phyloP scores from a whole-genome alignment of 2,113 vertebrate species.

The Galeopterus variegatus region DNA sequence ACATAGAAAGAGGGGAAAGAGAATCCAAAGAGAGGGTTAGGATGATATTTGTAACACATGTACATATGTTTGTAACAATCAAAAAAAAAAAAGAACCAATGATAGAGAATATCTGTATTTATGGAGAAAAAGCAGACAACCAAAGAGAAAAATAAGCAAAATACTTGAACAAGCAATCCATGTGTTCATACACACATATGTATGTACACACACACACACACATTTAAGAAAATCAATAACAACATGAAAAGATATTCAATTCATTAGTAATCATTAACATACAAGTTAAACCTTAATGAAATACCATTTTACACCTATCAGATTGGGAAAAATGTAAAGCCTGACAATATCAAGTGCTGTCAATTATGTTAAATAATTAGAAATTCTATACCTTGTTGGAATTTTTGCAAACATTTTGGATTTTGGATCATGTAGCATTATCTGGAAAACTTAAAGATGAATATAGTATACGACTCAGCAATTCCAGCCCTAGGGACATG shows the following conservation, averaged over 20 bases:
- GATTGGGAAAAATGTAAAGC: background rate
- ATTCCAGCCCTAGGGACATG: background rate
- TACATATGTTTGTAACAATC: background rate
- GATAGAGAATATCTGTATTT: background rate
- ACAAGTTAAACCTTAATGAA: background rate
- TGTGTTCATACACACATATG: background rate
- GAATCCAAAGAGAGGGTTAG: background rate
- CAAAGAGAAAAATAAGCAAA: background rate
- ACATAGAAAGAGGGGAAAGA: background rate
- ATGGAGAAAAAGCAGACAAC: background rate
- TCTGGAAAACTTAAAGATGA: background rate
- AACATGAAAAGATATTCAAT: background rate
- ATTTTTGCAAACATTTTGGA: background rate
- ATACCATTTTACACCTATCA: background rate
- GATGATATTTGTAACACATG: background rate
- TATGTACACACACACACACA: background rate
- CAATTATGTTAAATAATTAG: background rate
- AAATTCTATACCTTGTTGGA: background rate
- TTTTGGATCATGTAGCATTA: background rate
- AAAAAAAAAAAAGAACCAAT: background rate
- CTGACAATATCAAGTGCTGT: background rate
- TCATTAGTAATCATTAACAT: background rate
- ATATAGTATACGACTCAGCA: too few species aligned
- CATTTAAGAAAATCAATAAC: background rate
- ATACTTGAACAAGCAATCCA: background rate